Conservation (phyloP, 2,888 invertebrate species). For the Cheilosia urbana region DNA sequence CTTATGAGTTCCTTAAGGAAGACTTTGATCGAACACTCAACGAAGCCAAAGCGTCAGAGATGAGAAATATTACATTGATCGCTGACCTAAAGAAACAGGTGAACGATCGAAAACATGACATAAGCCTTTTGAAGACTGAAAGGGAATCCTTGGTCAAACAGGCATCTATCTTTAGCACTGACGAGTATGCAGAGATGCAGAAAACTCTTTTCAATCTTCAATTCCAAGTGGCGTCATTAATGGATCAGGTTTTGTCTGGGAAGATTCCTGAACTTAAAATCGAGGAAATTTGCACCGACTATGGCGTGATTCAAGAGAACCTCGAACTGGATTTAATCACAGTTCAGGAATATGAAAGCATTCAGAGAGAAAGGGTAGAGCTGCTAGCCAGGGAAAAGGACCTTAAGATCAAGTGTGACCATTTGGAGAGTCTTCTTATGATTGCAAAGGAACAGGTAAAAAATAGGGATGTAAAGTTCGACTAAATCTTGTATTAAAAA, state of each 20-base stretch:
- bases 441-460: constrained; percentile 81
- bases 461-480: background rate
- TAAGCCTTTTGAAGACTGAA: constrained; percentile 70
- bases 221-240: constrained; percentile 79
- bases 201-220: constrained; percentile 78
- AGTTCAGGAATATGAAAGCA: constrained; percentile 79
- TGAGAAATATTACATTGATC: constrained; percentile 78
- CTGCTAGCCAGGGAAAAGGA: constrained; percentile 77
- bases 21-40: constrained; percentile 81
- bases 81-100: constrained; percentile 78
- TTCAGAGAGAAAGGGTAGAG: constrained; percentile 76
- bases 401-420: constrained; percentile 78
- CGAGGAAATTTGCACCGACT: constrained; percentile 79
- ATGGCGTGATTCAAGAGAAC: constrained; percentile 81
- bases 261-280: constrained; percentile 75
- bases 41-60: constrained; percentile 78
- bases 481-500: background rate
- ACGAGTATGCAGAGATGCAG: constrained; percentile 79
- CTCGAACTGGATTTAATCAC: constrained; percentile 81
- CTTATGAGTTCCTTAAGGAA: constrained; percentile 80
- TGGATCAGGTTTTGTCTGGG: constrained; percentile 78
- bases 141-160: constrained; percentile 57
- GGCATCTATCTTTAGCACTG: constrained; percentile 76
- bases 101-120: constrained; percentile 75
- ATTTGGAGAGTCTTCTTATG: constrained; percentile 80